These are phyloP conservation scores for Colletes latitarsis DNA, from an alignment of 1,140 invertebrate genomes.

Conservation along the genomic window DNA sequence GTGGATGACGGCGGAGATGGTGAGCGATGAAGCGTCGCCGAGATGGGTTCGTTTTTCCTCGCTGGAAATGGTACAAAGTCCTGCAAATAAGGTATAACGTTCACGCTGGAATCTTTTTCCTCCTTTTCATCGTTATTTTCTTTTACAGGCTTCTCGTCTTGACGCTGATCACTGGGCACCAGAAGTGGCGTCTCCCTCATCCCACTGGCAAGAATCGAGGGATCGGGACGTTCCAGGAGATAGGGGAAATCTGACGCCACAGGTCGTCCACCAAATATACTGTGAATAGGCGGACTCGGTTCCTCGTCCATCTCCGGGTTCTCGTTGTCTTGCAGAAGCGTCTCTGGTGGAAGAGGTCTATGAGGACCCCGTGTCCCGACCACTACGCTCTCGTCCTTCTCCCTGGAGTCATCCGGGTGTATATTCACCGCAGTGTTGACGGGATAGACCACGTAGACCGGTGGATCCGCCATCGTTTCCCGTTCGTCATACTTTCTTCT, in stretches of 20 bases:
- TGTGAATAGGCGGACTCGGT: neutral
- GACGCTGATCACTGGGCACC: constrained; percentile 72
- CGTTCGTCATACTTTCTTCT: constrained; percentile 57
- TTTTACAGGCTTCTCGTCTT: constrained; percentile 14
- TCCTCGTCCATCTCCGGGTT: constrained; percentile 45
- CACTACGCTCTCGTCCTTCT: constrained; percentile 82
- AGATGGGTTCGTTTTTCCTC: constrained; percentile 75
- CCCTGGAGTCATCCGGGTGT: constrained; percentile 78
- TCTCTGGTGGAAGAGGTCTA: constrained; percentile 82
- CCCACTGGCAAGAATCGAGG: constrained; percentile 65
- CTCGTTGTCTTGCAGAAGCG: constrained; percentile 72
- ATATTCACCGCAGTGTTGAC: constrained; percentile 79
- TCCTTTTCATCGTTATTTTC: constrained; percentile 32
- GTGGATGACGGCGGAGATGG: constrained; percentile 57
- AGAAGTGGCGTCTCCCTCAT: constrained; percentile 76
- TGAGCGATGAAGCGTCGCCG: constrained; percentile 74
- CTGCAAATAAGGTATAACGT: constrained; percentile 81
- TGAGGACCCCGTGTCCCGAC: constrained; percentile 82
- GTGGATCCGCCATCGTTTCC: constrained; percentile 73
- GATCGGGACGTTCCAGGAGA: constrained; percentile 82
- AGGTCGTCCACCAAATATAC: constrained; percentile 50
- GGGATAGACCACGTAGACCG: constrained; percentile 86
- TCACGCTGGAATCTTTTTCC: constrained; percentile 67
- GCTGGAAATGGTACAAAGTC: constrained; percentile 80
- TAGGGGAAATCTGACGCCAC: constrained; percentile 84